phyloP scores from a whole-genome alignment of 2,888 invertebrate species.

The Perdita meconis region DNA sequence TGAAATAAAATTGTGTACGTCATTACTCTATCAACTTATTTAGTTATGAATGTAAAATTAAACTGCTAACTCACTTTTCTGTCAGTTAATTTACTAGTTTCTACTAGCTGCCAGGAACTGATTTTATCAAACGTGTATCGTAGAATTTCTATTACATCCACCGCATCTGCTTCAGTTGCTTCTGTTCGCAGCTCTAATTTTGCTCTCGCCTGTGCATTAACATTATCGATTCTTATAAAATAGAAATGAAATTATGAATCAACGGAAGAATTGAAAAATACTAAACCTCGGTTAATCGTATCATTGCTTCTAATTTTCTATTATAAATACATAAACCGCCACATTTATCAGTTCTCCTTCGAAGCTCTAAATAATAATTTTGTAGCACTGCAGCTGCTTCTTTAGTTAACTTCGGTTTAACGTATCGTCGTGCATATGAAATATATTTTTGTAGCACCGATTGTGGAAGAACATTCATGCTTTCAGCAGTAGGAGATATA shows the following conservation, averaged over 20 bases:
- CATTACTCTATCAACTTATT: neutral
- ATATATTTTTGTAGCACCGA: constrained; percentile 94
- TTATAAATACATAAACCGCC: constrained; percentile 92
- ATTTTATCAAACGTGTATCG: constrained; percentile 85
- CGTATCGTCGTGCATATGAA: constrained; percentile 94
- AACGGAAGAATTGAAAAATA: constrained; percentile 22
- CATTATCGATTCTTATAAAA: neutral
- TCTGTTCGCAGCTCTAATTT: constrained; percentile 93
- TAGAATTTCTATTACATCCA: constrained; percentile 94
- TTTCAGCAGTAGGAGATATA: constrained; percentile 8
- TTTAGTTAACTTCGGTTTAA: constrained; percentile 90
- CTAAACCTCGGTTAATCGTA: constrained; percentile 90
- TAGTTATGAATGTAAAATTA: neutral
- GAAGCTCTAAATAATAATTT: constrained; percentile 92
- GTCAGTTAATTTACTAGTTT: constrained; percentile 85
- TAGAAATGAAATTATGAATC: neutral
- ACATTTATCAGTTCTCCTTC: constrained; percentile 87
- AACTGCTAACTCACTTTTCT: constrained; percentile 72
- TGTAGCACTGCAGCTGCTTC: constrained; percentile 90
- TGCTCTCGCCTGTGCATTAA: constrained; percentile 90
- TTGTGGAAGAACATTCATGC: constrained; percentile 89
- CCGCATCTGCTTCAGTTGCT: constrained; percentile 92
- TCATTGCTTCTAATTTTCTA: constrained; percentile 94
- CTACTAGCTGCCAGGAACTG: constrained; percentile 75
- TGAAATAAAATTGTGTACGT: constrained; percentile 17